These are phyloP conservation scores for Boloria selene DNA, from an alignment of 2,888 invertebrate genomes.

Conservation along the genomic window DNA sequence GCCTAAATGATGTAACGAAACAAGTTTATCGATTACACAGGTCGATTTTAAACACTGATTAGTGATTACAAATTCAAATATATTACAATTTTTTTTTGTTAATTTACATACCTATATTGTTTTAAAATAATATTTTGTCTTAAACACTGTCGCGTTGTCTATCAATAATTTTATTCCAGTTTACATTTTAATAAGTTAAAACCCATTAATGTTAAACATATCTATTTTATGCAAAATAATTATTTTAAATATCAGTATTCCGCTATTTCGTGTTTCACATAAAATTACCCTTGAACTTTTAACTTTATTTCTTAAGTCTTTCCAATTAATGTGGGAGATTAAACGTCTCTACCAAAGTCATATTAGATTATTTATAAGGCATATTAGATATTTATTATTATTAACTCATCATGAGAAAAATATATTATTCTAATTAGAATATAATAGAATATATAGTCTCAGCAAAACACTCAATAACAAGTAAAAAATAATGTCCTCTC, in stretches of 20 bases:
- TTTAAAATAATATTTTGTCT: neutral
- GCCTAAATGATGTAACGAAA: constrained; percentile 34
- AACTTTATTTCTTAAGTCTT: neutral
- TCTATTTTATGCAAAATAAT: neutral
- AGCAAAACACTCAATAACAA: too few species aligned
- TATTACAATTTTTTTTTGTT: neutral
- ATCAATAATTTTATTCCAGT: too few species aligned
- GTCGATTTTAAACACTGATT: constrained; percentile 17
- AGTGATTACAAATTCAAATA: constrained; percentile 11
- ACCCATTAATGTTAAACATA: neutral
- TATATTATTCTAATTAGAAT: too few species aligned
- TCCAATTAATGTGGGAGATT: neutral
- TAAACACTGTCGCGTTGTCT: too few species aligned
- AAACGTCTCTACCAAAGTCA: too few species aligned
- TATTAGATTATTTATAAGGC: neutral
- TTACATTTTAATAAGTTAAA: too few species aligned
- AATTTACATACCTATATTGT: neutral
- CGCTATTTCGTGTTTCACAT: neutral
- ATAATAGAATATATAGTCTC: too few species aligned
- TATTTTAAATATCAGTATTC: neutral
- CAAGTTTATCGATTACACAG: constrained; percentile 31
- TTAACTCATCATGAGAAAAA: too few species aligned
- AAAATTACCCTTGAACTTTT: neutral
- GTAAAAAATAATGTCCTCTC: too few species aligned
- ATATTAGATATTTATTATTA: too few species aligned